phyloP scores from a whole-genome alignment of 2,888 invertebrate species.

The Habroteleia sp. region DNA sequence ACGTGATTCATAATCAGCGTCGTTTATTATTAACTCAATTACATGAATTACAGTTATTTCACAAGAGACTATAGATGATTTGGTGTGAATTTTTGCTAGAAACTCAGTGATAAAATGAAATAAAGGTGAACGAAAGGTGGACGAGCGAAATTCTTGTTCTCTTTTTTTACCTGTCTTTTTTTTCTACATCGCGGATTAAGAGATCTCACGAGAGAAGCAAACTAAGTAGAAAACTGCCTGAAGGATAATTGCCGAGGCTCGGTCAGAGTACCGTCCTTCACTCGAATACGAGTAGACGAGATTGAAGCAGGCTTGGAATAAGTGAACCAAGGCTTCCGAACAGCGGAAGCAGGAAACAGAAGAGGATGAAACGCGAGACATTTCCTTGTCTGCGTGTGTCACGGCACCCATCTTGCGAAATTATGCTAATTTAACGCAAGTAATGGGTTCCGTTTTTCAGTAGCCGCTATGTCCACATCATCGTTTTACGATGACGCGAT shows the following conservation, averaged over 20 bases:
- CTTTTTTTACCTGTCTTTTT: slow-evolving; percentile 52
- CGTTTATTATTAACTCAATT: slow-evolving; percentile 38
- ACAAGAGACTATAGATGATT: slow-evolving; percentile 41
- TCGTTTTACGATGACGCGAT: slow-evolving; percentile 40
- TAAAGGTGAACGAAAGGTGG: slow-evolving; percentile 38
- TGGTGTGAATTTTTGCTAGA: slow-evolving; percentile 46
- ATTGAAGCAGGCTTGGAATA: slow-evolving; percentile 43
- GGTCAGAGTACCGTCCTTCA: slow-evolving; percentile 54
- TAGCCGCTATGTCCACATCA: slow-evolving; percentile 35
- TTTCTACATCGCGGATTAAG: slow-evolving; percentile 35
- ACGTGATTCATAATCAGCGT: slow-evolving; percentile 29
- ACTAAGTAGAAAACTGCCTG: slow-evolving; percentile 75
- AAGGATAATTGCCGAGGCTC: slow-evolving; percentile 75
- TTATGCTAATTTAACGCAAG: slow-evolving; percentile 64
- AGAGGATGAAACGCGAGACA: slow-evolving; percentile 33
- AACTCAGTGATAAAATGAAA: slow-evolving; percentile 17
- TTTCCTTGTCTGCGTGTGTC: slow-evolving; percentile 35
- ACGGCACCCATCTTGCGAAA: slow-evolving; percentile 63
- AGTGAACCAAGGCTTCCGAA: slow-evolving; percentile 33
- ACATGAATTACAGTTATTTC: slow-evolving; percentile 23
- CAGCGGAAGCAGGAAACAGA: slow-evolving; percentile 42
- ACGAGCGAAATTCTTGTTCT: slow-evolving; percentile 37
- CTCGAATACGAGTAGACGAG: slow-evolving; percentile 47
- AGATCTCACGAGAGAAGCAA: slow-evolving; percentile 66
- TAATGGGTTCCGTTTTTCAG: slow-evolving; percentile 61